A percentile compares a stretch with the other conserved stretches of the same genome.
phyloP scores from a whole-genome alignment of 2,797 vertebrate genomes.

The Anas capensis region DNA sequence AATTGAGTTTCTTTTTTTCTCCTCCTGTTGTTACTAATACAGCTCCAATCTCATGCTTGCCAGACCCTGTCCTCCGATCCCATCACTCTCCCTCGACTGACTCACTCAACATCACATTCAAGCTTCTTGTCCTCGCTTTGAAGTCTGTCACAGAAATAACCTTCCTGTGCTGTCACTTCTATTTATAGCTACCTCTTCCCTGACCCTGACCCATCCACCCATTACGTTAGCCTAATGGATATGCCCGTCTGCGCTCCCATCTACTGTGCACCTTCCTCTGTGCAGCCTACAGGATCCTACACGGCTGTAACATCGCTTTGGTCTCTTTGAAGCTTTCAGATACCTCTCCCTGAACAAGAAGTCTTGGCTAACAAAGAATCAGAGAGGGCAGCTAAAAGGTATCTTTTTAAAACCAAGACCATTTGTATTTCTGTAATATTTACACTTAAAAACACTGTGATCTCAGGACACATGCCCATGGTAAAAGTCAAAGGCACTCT shows the following conservation, averaged over 20 bases:
- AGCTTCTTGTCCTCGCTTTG: not conserved
- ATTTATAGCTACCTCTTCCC: slow-evolving; percentile 9
- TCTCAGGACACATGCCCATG: not conserved
- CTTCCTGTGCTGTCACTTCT: not conserved
- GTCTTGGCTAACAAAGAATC: not conserved
- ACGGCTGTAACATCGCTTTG: not conserved
- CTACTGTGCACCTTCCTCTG: not conserved
- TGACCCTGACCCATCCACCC: not conserved
- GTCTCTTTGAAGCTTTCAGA: accelerated
- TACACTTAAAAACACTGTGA: not conserved
- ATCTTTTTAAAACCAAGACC: not conserved
- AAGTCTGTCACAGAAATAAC: slow-evolving; percentile 24
- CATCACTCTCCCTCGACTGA: not conserved
- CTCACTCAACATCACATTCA: not conserved
- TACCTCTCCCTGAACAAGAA: not conserved
- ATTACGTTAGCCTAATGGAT: not conserved
- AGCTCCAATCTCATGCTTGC: not conserved
- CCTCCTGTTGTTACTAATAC: not conserved
- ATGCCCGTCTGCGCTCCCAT: not conserved
- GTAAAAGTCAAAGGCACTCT: not conserved
- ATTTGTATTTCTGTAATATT: not conserved
- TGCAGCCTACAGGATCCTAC: not conserved
- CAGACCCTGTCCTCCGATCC: accelerated
- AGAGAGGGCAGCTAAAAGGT: not conserved
- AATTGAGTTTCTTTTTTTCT: not conserved